Conservation (phyloP, 1,140 invertebrate genomes). For the Globodera ellingtonae region DNA sequence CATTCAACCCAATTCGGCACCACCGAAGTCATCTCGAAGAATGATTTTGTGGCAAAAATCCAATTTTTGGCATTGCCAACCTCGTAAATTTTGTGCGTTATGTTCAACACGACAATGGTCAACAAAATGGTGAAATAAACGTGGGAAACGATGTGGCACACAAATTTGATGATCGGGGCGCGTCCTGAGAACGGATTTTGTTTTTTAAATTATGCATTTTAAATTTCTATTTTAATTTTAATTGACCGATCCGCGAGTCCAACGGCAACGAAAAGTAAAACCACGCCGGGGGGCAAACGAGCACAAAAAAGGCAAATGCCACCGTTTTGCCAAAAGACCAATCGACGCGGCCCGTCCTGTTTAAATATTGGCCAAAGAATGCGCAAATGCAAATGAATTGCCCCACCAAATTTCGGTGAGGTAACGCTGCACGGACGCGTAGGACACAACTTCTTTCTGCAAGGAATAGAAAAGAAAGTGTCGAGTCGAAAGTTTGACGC, state of each 20-base stretch:
- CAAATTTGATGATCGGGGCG: slow-evolving; percentile 94
- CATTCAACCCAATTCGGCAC: slow-evolving; percentile 87
- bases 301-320: slow-evolving; percentile 83
- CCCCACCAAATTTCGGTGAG: slow-evolving; percentile 78
- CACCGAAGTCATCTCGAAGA: slow-evolving; percentile 72
- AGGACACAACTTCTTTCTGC: slow-evolving; percentile 65
- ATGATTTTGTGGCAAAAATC: too few species aligned
- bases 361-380: background rate
- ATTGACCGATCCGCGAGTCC: slow-evolving; percentile 82
- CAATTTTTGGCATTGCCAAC: background rate
- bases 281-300: slow-evolving; percentile 93
- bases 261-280: slow-evolving; percentile 90
- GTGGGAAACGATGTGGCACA: slow-evolving; percentile 97
- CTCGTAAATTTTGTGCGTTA: slow-evolving; percentile 61
- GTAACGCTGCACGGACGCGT: slow-evolving; percentile 70
- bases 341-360: slow-evolving; percentile 84
- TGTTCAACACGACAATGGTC: slow-evolving; percentile 67
- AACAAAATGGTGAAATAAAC: slow-evolving; percentile 83
- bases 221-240: background rate
- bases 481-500: background rate
- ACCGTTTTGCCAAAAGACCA: slow-evolving; percentile 94
- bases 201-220: slow-evolving; percentile 18
- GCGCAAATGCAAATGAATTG: background rate
- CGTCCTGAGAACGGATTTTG: slow-evolving; percentile 46
- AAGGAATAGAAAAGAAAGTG: slow-evolving; percentile 19